Base-by-base conservation (phyloP, 2,888 invertebrate species). In the Germaria angustata region DNA sequence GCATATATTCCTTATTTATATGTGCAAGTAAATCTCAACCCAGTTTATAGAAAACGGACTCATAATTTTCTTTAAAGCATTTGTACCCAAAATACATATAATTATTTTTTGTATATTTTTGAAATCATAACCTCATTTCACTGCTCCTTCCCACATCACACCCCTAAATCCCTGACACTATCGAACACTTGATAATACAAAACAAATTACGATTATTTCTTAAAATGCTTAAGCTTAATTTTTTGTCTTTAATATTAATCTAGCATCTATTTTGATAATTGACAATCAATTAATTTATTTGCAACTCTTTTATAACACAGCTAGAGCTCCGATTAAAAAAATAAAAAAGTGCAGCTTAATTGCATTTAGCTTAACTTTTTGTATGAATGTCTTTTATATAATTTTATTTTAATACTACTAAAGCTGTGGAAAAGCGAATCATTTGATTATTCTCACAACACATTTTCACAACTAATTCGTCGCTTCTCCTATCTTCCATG, bases 261-360 rank as follows among this genome's bases (percentile, higher is more conserved):
- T 61, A 72, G 72, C 72, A 80, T 79, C 69, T 63, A 66, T 75
- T 82, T 82, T 71, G 46, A 76, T 76, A 71, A 79, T 71, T 76
- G 65, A 79, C 22, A 78, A 61, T 24, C 39, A 69, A 71, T 71
- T 83, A 80, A 80, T 81, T 83, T 69, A 86, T 84, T 84, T 84
- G 86, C 87, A 86, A 86, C 84, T 85, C 55, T 69, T 69, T 81
- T 66, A 73, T 41, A 76, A 79, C 82, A 82, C 82, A 46, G 79
- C 82, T 76, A 76, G 53, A 71, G 75, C 79, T 79, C 82, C 65
- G 69, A 79, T 68, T 6, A 28, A 68, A 57, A 66, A 75, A 75
- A 73, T 17, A 57, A 73, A 63, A 65, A 76, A 75, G 75, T 75
- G 79, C 79, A 75, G 82, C 82, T 82, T 82, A 61, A 36, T 71